Base-by-base conservation (phyloP, 2,113 vertebrate species). In the Otolemur garnettii region DNA sequence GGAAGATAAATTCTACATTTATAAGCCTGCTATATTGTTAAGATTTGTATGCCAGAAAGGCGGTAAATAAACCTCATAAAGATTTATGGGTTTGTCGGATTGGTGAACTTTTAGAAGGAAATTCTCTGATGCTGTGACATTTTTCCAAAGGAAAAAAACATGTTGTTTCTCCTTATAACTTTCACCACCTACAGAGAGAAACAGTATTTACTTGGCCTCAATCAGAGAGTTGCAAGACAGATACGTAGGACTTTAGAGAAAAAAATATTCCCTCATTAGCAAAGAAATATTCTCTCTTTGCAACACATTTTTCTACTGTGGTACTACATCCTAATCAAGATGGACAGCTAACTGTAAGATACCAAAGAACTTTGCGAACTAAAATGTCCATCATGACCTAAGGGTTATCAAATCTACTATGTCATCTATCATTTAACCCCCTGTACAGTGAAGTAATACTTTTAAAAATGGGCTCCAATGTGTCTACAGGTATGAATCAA, bases 281-380 rank as follows among this genome's bases (percentile, higher is more conserved):
- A 85, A 33, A 53, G 38, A 79, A 79, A 62, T 53, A 71, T 19
- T 72, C 60, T 93, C 64, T 69, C 13, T 60, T 62, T 59, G 19
- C 50, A 86, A 92, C 81, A 60, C 7, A 55, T 45, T 26, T 26
- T 75, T 78, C 60, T 91, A n/a, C 33, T 83, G 18, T 77, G 53
- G 81, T 87, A 82, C 30, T 75, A 38, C 22, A 2, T 30, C 45
- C 79, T 53, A 78, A 55, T 84, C 42, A 88, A 77, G 30, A 71
- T 3, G 50, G 60, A 50, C n/a, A 59, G 24, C 30, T 90, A 62
- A 78, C 83, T 57, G 45, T 21, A 79, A 53, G 21, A 22, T 60
- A 95, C 15, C 14, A 89, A 68, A 42, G 82, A 38, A 75, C 62
- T 83, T 71, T 83, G 42, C 62, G 84, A 95, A 92, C 26, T 89